phyloP scores from a whole-genome alignment of 2,797 vertebrate genomes.

The Leuciscus waleckii region DNA sequence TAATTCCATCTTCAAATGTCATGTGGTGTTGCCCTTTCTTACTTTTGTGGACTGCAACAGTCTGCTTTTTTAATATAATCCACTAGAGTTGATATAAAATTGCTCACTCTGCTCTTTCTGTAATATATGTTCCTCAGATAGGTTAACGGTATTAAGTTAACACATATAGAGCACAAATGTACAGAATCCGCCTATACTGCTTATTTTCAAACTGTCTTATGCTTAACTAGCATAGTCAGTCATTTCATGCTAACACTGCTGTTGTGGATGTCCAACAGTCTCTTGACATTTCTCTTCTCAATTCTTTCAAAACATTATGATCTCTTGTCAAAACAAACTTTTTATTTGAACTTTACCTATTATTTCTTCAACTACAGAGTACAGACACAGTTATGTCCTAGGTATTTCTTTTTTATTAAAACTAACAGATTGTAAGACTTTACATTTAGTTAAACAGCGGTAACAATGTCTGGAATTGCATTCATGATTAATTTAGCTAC shows the following conservation, averaged over 20 bases:
- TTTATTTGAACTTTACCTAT: neutral
- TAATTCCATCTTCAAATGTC: constrained; percentile 73
- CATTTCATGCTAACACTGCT: neutral
- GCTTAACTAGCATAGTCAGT: neutral
- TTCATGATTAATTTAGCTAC: neutral
- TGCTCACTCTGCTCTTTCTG: neutral
- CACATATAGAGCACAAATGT: neutral
- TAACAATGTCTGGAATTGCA: neutral
- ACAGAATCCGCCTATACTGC: neutral
- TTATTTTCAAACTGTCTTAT: neutral
- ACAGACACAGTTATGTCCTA: neutral
- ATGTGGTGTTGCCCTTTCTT: constrained; percentile 78
- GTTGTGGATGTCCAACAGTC: neutral
- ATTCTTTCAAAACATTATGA: neutral
- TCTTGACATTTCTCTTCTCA: neutral
- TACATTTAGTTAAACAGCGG: neutral
- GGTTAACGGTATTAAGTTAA: neutral
- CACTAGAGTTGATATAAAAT: constrained; percentile 29
- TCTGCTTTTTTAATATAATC: constrained; percentile 33
- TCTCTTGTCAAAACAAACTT: constrained; percentile 1
- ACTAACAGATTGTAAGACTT: neutral
- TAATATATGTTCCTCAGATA: neutral
- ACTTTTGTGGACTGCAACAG: constrained; percentile 60
- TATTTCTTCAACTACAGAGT: neutral
- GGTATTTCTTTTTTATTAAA: neutral